These are phyloP conservation scores for Dynastes maya DNA, from an alignment of 2,888 invertebrate species.

Conservation along the genomic window DNA sequence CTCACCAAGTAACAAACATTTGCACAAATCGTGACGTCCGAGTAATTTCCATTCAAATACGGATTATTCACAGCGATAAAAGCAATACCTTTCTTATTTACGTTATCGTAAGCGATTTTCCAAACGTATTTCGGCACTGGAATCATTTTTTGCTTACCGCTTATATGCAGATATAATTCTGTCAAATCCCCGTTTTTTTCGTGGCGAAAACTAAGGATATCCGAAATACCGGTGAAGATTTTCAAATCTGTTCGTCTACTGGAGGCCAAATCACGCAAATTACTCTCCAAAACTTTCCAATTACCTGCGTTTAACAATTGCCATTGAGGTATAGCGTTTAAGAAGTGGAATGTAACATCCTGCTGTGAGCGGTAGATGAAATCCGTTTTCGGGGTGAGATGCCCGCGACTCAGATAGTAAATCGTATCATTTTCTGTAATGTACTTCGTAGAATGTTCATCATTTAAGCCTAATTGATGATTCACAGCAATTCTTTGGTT, in stretches of 20 bases:
- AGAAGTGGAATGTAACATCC: constrained; percentile 75
- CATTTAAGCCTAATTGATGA: constrained; percentile 60
- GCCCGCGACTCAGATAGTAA: constrained; percentile 74
- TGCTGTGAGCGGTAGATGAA: constrained; percentile 75
- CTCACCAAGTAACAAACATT: constrained; percentile 73
- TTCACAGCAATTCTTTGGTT: constrained; percentile 63
- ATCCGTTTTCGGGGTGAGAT: constrained; percentile 76
- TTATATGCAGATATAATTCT: constrained; percentile 62
- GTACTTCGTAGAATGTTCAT: constrained; percentile 69
- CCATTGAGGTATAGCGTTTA: constrained; percentile 80
- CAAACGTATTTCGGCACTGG: constrained; percentile 75
- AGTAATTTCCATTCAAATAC: constrained; percentile 58
- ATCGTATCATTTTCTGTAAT: constrained; percentile 64
- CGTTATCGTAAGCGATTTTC: constrained; percentile 75
- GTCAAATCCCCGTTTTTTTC: constrained; percentile 63
- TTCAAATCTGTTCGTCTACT: constrained; percentile 64
- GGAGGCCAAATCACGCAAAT: constrained; percentile 69
- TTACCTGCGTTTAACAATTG: constrained; percentile 75
- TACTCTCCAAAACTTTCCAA: constrained; percentile 73
- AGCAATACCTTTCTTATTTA: constrained; percentile 72
- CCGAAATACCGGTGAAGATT: constrained; percentile 76
- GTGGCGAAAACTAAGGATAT: constrained; percentile 72
- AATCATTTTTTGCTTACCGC: constrained; percentile 66
- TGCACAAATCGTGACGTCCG: constrained; percentile 58
- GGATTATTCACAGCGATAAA: constrained; percentile 79